Base-by-base conservation (phyloP, 2,888 invertebrate species). In the Drosophila affinis region DNA sequence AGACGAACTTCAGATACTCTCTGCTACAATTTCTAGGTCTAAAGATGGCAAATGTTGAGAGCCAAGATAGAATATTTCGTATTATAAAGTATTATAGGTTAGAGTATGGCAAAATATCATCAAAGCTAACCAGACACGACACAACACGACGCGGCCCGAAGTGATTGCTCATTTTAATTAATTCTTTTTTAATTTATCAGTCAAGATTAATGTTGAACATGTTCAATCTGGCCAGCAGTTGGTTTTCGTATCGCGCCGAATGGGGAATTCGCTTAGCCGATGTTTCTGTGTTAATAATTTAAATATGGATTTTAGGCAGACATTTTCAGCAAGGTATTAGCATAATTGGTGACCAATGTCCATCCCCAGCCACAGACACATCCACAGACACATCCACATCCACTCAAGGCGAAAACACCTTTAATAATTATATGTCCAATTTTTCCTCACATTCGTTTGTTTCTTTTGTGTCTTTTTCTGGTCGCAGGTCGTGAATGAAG, bases 171-270 rank as follows among this genome's bases (percentile, higher is more conserved):
- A 74, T 82, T 73, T 87, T 88, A 87, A 88, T 88, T 86, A 88
- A 88, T 87, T 80, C 72, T 55, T 88, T 83, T 88, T 83, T 83
- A 88, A 84, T 87, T 77, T 79, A 87, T 84, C 81, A 77, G 78
- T 62, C 73, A 88, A 88, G 89, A 88, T 87, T 88, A 83, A 83
- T 88, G 89, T 69, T 75, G 62, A 84, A 83, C 88, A 87, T 84
- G 71, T 87, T 71, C 68, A 72, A 79, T 72, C 86, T 72, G 60
- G 81, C 71, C 77, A 77, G 60, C 60, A 67, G 72, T 76, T 81
- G 76, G 62, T 48, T 72, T 81, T 24, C 39, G 57, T 77, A 71
- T 4, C 21, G 21, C 3, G 77, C 71, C 62, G 75, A 72, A 64
- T 83, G 75, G 49, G 47, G 70, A 63, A 65, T 62, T 68, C 51